Conservation (phyloP, 2,888 invertebrate species). For the Tryphoninae sp. region DNA sequence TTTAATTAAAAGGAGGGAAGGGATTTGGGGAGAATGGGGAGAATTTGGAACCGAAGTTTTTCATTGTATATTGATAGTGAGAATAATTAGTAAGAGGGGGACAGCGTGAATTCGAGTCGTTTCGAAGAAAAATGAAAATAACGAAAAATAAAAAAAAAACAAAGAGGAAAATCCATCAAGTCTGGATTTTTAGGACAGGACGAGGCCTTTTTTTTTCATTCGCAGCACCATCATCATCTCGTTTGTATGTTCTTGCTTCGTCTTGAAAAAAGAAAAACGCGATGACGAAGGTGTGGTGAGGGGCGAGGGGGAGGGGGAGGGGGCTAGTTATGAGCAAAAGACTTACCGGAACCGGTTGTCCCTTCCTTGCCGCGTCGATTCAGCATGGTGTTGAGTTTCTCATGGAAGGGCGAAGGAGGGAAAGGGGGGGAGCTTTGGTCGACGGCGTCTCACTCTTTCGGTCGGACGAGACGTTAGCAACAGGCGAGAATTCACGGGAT, state of each 20-base stretch:
- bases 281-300: neutral
- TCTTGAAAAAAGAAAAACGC: neutral
- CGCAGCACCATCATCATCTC: constrained; percentile 28
- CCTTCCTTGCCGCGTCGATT: neutral
- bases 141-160: neutral
- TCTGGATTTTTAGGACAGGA: constrained; percentile 2
- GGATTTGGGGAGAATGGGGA: too few species aligned
- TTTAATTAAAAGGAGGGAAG: too few species aligned
- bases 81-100: too few species aligned
- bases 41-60: too few species aligned
- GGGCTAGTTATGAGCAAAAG: constrained; percentile 20
- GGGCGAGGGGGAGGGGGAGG: neutral
- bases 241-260: constrained; percentile 4
- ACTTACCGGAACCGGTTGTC: constrained; percentile 47
- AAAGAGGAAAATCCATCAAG: neutral
- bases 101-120: too few species aligned
- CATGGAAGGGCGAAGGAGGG: too few species aligned
- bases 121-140: neutral
- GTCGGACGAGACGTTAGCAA: constrained; percentile 32
- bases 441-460: constrained; percentile 14
- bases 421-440: neutral
- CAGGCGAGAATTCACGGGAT: constrained; percentile 45
- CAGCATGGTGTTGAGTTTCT: too few species aligned
- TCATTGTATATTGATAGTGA: too few species aligned
- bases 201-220: constrained; percentile 13